Evolutionary conservation across 2,113 vertebrate genomes (phyloP).

Genomic region (Tetraodon nigroviridis): DNA sequence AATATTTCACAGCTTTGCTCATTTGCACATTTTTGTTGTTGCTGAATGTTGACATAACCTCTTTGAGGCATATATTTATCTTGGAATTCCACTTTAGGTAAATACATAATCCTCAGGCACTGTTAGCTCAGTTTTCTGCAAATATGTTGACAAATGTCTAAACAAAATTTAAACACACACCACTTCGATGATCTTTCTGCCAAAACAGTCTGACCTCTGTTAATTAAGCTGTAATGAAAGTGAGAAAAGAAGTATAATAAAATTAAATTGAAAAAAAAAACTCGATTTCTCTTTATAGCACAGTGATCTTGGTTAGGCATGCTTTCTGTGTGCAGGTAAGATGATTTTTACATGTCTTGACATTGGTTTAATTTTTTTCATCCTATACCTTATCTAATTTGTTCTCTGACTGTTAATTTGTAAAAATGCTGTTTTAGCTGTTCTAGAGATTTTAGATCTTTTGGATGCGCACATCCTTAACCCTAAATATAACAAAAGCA

Average conservation of each 20-base stretch:
- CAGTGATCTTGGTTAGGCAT: too few relatives aligned
- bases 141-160: conserved; percentile 14
- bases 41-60: neutral
- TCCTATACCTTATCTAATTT: too few relatives aligned
- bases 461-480: too few relatives aligned
- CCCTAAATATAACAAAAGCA: too few relatives aligned
- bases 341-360: too few relatives aligned
- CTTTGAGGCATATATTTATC: neutral
- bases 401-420: too few relatives aligned
- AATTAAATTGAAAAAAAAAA: too few relatives aligned
- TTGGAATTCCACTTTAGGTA: conserved; percentile 9
- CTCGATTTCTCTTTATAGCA: too few relatives aligned
- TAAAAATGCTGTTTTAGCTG: too few relatives aligned
- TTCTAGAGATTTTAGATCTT: too few relatives aligned
- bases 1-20: neutral
- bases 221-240: neutral
- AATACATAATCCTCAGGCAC: conserved; percentile 5
- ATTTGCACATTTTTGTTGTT: neutral
- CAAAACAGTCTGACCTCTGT: neutral
- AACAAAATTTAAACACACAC: neutral
- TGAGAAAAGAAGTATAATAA: neutral
- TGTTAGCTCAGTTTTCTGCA: neutral
- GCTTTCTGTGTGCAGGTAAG: too few relatives aligned
- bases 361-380: too few relatives aligned
- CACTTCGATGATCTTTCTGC: conserved; percentile 4